Conservation (phyloP, 2,888 invertebrate species). For the Lepetodrilus schrolli region DNA sequence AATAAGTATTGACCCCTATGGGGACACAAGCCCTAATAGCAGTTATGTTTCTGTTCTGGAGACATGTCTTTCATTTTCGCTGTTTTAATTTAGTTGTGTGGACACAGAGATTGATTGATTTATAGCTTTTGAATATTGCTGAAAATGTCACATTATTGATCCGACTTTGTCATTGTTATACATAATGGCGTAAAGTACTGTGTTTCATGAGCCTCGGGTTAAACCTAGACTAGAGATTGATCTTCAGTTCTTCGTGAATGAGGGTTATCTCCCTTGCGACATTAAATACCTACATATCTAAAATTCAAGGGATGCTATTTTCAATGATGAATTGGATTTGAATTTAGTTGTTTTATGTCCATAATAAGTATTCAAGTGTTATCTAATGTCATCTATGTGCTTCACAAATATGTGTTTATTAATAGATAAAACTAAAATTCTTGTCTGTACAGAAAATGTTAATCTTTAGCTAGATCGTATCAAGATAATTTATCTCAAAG, state of each 20-base stretch:
- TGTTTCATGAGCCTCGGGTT: background rate
- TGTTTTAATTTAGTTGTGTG: background rate
- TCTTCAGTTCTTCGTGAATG: background rate
- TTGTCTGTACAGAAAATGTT: too few species aligned
- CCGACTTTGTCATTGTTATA: background rate
- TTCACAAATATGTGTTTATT: too few species aligned
- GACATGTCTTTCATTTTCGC: background rate
- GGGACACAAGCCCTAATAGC: background rate
- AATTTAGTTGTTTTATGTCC: too few species aligned
- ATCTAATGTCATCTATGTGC: too few species aligned
- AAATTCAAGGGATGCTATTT: too few species aligned
- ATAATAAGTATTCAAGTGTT: too few species aligned
- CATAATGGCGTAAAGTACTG: background rate
- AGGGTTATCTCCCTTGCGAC: background rate
- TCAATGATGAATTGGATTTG: too few species aligned
- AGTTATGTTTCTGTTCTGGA: background rate
- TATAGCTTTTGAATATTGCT: conserved; percentile 13
- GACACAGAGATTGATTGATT: background rate
- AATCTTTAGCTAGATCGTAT: too few species aligned
- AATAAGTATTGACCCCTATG: background rate
- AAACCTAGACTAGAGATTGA: too few species aligned
- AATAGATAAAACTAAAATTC: too few species aligned
- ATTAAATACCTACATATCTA: too few species aligned
- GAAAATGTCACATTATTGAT: conserved; percentile 22
- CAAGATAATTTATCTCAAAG: too few species aligned